Base-by-base conservation (phyloP, 2,888 invertebrate species). In the Tryphoninae sp. region DNA sequence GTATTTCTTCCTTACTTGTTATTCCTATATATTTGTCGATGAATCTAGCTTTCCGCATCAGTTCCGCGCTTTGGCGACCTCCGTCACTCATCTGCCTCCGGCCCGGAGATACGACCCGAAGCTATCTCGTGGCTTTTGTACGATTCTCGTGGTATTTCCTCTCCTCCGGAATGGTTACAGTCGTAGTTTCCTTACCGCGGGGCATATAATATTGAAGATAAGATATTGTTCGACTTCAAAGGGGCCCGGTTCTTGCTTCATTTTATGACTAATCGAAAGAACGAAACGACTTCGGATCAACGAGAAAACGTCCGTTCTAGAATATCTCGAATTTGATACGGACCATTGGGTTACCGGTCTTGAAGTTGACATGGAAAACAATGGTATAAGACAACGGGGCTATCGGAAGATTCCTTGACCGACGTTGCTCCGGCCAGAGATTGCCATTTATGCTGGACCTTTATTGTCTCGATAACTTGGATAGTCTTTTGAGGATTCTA, bases 191-290 rank as follows among this genome's bases (percentile, higher is more conserved):
- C 11, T 42, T 40, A 9, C 53, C 68, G n/a, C 33, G 11, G 53
- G 55, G 16, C 23, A 22, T 11, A 23, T 40, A 42, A 49, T 16
- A 13, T 19, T 26, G 69, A 51, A 75, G 64, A 82, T 80, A 62
- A 53, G 58, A 84, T 74, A 81, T 84, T 82, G 80, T 79, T 68
- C 74, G 67, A 81, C 73, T 80, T 79, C 82, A 82, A 84, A 84
- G 81, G 72, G 74, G 67, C 67, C 64, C 26, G 42, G 13, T 71
- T 53, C 53, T 8, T 9, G 23, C 11, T 16, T 69, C 23, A 19
- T 40, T 23, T 26, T 11, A n/a, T 9, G 59, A n/a, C 59, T 11
- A 59, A 59, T 22, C 59, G 22, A 26, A 45, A 6, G 33, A 33
- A 33, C 33, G 33, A 45, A 45, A 45, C 13, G 45, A 45, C 9